Conservation (phyloP, 2,888 invertebrate genomes). For the Tetragnatha montana region DNA sequence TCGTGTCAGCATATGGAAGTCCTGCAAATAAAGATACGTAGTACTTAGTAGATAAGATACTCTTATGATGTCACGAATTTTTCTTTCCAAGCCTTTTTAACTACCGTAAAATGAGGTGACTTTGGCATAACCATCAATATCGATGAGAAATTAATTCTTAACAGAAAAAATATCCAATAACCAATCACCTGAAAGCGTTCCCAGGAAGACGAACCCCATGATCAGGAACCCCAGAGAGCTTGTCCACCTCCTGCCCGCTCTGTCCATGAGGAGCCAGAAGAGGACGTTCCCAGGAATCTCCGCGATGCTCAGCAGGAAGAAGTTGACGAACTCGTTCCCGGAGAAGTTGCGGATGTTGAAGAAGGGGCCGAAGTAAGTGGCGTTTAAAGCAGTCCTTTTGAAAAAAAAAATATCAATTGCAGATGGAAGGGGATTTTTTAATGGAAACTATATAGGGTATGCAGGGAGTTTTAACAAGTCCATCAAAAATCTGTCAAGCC, state of each 20-base stretch:
- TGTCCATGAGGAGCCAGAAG: conserved; percentile 78
- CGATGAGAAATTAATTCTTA: no score
- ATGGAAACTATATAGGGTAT: no score
- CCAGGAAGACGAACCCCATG: conserved; percentile 12
- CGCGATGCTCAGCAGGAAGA: conserved; percentile 81
- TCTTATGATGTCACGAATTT: no score
- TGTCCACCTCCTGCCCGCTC: conserved; percentile 77
- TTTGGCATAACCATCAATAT: no score
- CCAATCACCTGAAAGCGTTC: conserved; percentile 10
- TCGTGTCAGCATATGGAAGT: background rate
- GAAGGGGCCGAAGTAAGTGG: conserved; percentile 74
- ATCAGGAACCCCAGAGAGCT: conserved; percentile 20
- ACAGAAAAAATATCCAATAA: no score
- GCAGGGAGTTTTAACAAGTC: no score
- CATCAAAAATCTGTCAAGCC: no score
- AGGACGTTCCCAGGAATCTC: conserved; percentile 82
- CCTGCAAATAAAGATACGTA: background rate
- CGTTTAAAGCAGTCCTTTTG: conserved; percentile 56
- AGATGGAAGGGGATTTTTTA: no score
- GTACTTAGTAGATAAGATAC: no score
- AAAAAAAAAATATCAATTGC: background rate
- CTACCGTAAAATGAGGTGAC: no score
- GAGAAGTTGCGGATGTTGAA: conserved; percentile 76
- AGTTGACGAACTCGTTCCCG: conserved; percentile 83
- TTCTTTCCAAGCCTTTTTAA: no score